Evolutionary conservation across 2,797 vertebrate species (phyloP), one percentile per base, ranked within the genome.

Genomic region (Xerus rutilus): DNA sequence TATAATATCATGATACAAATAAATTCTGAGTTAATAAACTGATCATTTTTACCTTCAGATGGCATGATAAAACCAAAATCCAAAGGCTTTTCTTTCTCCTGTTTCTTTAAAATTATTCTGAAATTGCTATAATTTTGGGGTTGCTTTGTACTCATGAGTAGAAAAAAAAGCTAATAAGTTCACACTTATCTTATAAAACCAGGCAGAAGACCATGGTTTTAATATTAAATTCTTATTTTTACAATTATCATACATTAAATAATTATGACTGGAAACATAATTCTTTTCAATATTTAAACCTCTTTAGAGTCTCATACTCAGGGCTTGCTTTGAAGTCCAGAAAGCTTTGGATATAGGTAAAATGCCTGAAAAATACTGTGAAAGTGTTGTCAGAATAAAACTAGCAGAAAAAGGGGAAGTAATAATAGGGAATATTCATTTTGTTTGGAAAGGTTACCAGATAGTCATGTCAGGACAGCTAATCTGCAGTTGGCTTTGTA

Each of bases 121-220:
- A 18, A 72, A 92, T 57, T 47, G 45, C 84, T 84, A 84, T 23
- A 84, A 87, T 76, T 86, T 83, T n/a, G 23, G 8, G 28, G 30
- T 91, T 84, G 76, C 3, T 69, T 93, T 92, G 93, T 82, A 47
- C 35, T 87, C 49, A 47, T 85, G 23, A 77, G 25, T 81, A n/a
- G 47, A 57, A 7, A 18, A 64, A 30, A 78, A 92, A 70, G 3
- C n/a, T 73, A 82, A 54, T 69, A 87, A 87, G 83, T 89, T 92
- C 69, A 79, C 10, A 5, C 35, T 91, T 83, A 72, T 54, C 74
- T 87, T 64, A 21, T 45, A 74, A 94, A 84, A 87, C 47, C 73
- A 97, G 76, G 62, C 45, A 97, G 39, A 30, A 49, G 30, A 90
- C 39, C 59, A 35, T 82, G 62, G 15, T 93, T 83, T 95, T 94